Evolutionary conservation across 2,113 vertebrate genomes (phyloP).

Genomic region (Urocolius indicus): DNA sequence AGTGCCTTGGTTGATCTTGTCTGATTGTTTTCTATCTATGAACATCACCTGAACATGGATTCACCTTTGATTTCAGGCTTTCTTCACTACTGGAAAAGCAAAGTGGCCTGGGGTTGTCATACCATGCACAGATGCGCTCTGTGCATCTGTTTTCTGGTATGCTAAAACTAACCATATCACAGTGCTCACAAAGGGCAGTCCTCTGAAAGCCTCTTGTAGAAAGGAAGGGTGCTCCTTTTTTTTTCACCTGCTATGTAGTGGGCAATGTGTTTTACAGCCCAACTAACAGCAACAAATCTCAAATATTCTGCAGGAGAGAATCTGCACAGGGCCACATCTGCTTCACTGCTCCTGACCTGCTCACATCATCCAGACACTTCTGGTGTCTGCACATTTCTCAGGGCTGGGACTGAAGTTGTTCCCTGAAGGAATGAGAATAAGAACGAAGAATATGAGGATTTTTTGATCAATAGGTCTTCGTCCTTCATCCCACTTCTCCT

Average conservation of each 20-base stretch:
- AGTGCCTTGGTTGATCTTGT: rapidly evolving
- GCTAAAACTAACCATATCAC: not conserved
- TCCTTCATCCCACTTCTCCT: rapidly evolving
- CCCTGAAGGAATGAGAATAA: not conserved
- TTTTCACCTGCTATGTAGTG: not conserved
- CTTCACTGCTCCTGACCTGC: not conserved
- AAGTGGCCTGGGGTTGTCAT: not conserved
- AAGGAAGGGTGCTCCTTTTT: not conserved
- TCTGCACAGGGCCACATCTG: not conserved
- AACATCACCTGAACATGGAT: not conserved
- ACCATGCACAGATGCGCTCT: not conserved
- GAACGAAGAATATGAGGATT: not conserved
- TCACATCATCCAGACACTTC: not conserved
- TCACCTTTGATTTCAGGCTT: not conserved
- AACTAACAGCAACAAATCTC: not conserved
- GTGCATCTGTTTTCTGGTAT: not conserved
- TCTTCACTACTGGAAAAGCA: not conserved
- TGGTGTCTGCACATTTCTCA: not conserved
- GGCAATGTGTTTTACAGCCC: not conserved
- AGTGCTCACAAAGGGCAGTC: not conserved
- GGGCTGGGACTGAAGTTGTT: not conserved
- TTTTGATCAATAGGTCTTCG: not conserved
- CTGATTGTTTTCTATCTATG: not conserved
- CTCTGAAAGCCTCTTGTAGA: rapidly evolving
- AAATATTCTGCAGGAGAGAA: not conserved